A percentile compares a stretch with the other conserved stretches of the same genome.
phyloP scores from a whole-genome alignment of 1,140 invertebrate genomes.

The Sarcophaga peregrina region DNA sequence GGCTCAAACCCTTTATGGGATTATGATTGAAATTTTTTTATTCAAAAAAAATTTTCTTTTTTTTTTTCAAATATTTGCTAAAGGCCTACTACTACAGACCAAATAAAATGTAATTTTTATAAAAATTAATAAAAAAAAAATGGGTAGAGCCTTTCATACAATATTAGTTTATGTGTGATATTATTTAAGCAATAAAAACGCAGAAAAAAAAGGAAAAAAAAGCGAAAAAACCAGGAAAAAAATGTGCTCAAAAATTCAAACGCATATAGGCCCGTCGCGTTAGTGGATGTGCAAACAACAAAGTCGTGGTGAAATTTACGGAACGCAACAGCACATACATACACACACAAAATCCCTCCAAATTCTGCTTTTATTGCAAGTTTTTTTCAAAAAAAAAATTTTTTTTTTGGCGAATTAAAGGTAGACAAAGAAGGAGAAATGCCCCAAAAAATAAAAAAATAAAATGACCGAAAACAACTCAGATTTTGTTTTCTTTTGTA shows the following conservation, averaged over 20 bases:
- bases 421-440: conserved; percentile 44
- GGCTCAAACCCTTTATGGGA: neutral
- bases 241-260: neutral
- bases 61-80: neutral
- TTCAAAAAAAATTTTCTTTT: neutral
- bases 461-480: conserved; percentile 31
- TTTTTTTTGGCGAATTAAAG: neutral
- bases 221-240: no score
- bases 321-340: neutral
- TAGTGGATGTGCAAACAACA: neutral
- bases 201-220: no score
- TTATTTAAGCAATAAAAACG: conserved; percentile 6
- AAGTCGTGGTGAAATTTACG: neutral
- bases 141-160: neutral
- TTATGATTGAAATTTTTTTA: neutral
- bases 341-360: conserved; percentile 7
- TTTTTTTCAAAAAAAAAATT: no score
- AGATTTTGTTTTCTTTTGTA: conserved; percentile 20
- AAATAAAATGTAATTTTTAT: no score
- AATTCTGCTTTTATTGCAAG: neutral
- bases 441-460: conserved; percentile 40
- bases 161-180: conserved; percentile 25
- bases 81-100: no score
- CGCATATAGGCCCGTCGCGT: neutral
- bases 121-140: neutral